Conservation (phyloP, 1,140 invertebrate genomes). For the Dendroctonus valens region DNA sequence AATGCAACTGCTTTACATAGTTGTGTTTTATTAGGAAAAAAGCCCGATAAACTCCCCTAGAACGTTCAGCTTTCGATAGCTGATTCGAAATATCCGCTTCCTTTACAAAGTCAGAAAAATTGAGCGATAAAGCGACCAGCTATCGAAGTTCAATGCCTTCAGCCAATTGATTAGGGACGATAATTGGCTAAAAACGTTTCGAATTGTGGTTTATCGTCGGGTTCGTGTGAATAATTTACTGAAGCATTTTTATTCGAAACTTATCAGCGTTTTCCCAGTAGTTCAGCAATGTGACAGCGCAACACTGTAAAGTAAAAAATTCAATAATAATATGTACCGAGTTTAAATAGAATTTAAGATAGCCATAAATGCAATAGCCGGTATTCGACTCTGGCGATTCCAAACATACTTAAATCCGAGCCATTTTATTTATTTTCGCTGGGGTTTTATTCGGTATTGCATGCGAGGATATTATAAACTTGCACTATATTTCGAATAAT, state of each 20-base stretch:
- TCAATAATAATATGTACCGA: too few relatives aligned
- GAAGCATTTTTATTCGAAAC: too few relatives aligned
- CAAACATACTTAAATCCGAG: constrained; percentile 28
- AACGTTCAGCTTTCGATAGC: constrained; percentile 9
- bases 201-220: too few relatives aligned
- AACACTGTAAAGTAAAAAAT: too few relatives aligned
- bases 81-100: constrained; percentile 19
- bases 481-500: constrained; percentile 33
- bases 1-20: neutral
- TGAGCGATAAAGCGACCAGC: constrained; percentile 1
- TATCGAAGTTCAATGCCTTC: constrained; percentile 19
- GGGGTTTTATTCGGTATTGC: constrained; percentile 32
- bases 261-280: too few relatives aligned
- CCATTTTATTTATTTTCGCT: constrained; percentile 30
- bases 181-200: too few relatives aligned
- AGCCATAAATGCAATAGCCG: constrained; percentile 7
- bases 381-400: constrained; percentile 16
- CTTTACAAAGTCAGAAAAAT: constrained; percentile 1
- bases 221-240: too few relatives aligned
- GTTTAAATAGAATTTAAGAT: too few relatives aligned
- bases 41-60: constrained; percentile 2
- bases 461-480: constrained; percentile 34
- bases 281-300: too few relatives aligned
- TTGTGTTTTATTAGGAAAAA: constrained; percentile 1
- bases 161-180: constrained; percentile 10